Evolutionary conservation across 2,888 invertebrate genomes (phyloP).

Genomic region (Tipula vernalis): DNA sequence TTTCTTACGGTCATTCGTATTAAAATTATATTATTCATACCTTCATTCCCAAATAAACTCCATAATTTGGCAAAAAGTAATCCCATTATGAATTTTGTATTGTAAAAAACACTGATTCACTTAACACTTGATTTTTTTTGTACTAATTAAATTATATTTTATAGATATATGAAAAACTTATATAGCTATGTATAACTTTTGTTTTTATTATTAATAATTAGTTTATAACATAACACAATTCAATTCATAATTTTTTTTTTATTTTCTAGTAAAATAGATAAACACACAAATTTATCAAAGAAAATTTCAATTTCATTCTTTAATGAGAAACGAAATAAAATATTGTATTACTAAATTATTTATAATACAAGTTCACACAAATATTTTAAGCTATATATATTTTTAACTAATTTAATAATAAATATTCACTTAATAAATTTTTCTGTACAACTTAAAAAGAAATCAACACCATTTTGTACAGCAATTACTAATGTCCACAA

Average conservation of each 20-base stretch:
- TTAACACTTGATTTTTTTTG: background rate
- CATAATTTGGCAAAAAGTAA: conserved; percentile 86
- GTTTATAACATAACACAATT: background rate
- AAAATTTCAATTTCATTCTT: background rate
- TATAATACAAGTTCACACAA: background rate
- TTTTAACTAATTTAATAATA: background rate
- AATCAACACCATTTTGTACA: background rate
- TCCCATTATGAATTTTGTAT: conserved; percentile 50
- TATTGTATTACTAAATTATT: background rate
- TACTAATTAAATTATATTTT: background rate
- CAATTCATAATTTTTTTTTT: background rate
- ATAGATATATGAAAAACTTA: background rate
- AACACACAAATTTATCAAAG: background rate
- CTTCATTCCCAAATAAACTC: conserved; percentile 94
- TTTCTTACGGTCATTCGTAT: background rate
- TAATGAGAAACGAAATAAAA: background rate
- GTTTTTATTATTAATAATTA: background rate
- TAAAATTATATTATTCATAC: conserved; percentile 39
- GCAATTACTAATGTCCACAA: conserved; percentile 4
- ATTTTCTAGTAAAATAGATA: background rate
- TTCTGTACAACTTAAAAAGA: background rate
- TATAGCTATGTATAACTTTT: background rate
- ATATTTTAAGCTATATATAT: background rate
- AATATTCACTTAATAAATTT: background rate
- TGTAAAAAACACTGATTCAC: background rate